A percentile compares a stretch with the other conserved stretches of the same genome.
phyloP scores from a whole-genome alignment of 2,113 vertebrate genomes.

The cat (Felis catus) region F.catus_Fca126_mat1.0 CM031421.1:105348501-105349000 shows the following conservation, averaged over 20 bases:
- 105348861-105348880: not conserved
- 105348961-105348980: not conserved
- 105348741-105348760: accelerated
- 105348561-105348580: not conserved
- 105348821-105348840: accelerated
- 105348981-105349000: accelerated
- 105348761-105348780: not conserved
- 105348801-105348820: not conserved
- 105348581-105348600: not conserved
- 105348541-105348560: not conserved
- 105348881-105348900: not conserved
- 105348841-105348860: not conserved
- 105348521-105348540: not conserved
- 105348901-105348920: not conserved
- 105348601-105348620: accelerated
- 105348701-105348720: not conserved
- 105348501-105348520: not conserved
- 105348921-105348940: too few species aligned
- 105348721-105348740: not conserved
- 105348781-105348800: not conserved
- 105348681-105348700: not conserved
- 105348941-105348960: not conserved
- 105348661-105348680: not conserved
- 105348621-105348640: not conserved
- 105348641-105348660: not conserved